Evolutionary conservation across 2,888 invertebrate genomes (phyloP).

Genomic region (Heliconius hortense): DNA sequence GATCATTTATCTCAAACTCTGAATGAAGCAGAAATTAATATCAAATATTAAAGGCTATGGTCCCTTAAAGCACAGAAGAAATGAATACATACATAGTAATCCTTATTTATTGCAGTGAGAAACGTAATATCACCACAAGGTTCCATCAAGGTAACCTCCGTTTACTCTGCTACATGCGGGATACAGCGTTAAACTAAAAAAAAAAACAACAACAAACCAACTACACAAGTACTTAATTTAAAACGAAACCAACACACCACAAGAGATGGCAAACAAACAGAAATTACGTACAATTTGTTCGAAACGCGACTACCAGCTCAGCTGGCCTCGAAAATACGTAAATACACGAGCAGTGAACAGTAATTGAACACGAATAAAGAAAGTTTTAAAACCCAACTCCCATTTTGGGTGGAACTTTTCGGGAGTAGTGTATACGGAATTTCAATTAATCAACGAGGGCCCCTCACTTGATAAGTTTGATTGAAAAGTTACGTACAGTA

Average conservation of each 20-base stretch:
- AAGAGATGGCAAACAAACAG: slow-evolving; percentile 11
- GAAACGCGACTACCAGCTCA: slow-evolving; percentile 7
- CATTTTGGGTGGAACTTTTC: slow-evolving; percentile 32
- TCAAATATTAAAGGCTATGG: too few species aligned
- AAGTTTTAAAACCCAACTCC: slow-evolving; percentile 36
- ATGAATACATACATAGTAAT: too few species aligned
- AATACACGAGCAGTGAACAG: slow-evolving; percentile 21
- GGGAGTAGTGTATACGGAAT: slow-evolving; percentile 37
- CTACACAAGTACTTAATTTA: not conserved
- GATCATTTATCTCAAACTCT: too few species aligned
- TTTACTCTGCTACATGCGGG: not conserved
- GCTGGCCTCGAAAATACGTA: slow-evolving; percentile 12
- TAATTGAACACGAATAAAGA: slow-evolving; percentile 32
- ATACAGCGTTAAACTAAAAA: not conserved
- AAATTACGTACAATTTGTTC: slow-evolving; percentile 16
- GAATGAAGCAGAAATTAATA: too few species aligned
- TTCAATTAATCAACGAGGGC: slow-evolving; percentile 40
- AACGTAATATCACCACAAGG: too few species aligned
- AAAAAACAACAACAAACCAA: not conserved
- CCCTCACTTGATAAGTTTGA: slow-evolving; percentile 39
- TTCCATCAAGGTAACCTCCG: too few species aligned
- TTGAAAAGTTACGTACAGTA: slow-evolving; percentile 30
- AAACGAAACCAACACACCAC: not conserved
- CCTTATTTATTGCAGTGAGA: too few species aligned
- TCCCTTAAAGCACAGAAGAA: too few species aligned